These are phyloP conservation scores for Acipenser oxyrinchus DNA, from an alignment of 2,797 vertebrate species.

Conservation along the genomic window DNA sequence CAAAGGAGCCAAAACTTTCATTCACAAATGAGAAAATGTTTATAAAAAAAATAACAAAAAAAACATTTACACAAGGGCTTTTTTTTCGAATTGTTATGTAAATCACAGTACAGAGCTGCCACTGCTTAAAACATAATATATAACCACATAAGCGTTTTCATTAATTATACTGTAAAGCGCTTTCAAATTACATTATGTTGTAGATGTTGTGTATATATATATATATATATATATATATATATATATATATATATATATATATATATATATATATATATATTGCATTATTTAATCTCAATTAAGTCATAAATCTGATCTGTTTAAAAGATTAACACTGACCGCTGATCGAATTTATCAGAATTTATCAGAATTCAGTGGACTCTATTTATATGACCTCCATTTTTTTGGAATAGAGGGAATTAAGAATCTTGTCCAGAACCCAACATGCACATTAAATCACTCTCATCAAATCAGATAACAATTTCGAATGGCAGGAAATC, in stretches of 20 bases:
- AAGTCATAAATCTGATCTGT: conserved; percentile 22
- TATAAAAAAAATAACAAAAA: conserved; percentile 1
- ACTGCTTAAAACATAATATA: too few species aligned
- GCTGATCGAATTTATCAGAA: not conserved
- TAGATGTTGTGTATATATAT: too few species aligned
- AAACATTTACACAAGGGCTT: not conserved
- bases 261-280: conserved; percentile 20
- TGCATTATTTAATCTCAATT: conserved; percentile 23
- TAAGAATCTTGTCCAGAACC: too few species aligned
- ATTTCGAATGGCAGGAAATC: too few species aligned
- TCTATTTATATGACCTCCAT: not conserved
- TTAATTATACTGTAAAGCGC: conserved; percentile 28
- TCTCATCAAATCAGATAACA: too few species aligned
- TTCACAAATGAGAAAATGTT: conserved; percentile 16
- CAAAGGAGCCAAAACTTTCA: conserved; percentile 57
- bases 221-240: too few species aligned
- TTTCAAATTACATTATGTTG: conserved; percentile 20
- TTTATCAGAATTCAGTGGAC: conserved; percentile 6
- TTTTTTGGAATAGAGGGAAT: not conserved
- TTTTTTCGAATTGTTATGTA: too few species aligned
- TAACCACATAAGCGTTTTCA: conserved; percentile 13
- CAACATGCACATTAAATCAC: too few species aligned
- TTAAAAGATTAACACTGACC: conserved; percentile 16
- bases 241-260: too few species aligned
- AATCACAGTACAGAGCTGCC: too few species aligned